Conservation (phyloP, 2,797 vertebrate species). For the Rhabdophis nuchalis region DNA sequence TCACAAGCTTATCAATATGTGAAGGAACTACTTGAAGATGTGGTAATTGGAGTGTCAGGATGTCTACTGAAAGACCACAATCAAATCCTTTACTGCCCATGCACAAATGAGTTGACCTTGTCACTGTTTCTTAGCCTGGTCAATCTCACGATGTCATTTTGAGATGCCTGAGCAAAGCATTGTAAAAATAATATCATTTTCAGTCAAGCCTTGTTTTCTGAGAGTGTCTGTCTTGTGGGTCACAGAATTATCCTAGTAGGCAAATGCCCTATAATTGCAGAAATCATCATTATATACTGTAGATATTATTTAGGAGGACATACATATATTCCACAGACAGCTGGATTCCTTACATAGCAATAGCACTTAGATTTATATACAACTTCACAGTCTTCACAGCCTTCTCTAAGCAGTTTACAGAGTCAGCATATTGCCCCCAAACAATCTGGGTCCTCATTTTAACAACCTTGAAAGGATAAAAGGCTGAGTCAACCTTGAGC, state of each 20-base stretch:
- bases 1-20: conserved; percentile 34
- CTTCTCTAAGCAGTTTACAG: too few relatives aligned
- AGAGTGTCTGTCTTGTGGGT: background rate
- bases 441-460: too few relatives aligned
- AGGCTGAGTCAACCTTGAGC: too few relatives aligned
- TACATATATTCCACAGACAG: background rate
- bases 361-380: too few relatives aligned
- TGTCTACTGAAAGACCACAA: background rate
- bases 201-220: background rate
- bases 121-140: background rate
- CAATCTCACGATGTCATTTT: background rate
- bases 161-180: background rate
- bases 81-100: background rate
- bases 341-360: background rate
- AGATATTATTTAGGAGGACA: background rate
- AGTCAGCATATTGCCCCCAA: too few relatives aligned
- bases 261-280: background rate
- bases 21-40: background rate
- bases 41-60: background rate
- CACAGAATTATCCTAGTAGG: background rate
- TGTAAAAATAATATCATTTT: background rate
- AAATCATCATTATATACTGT: background rate
- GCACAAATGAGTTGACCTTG: background rate
- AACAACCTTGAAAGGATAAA: too few relatives aligned
- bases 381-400: too few relatives aligned